Base-by-base conservation (phyloP, 2,888 invertebrate genomes). In the Epicampocera succincta region DNA sequence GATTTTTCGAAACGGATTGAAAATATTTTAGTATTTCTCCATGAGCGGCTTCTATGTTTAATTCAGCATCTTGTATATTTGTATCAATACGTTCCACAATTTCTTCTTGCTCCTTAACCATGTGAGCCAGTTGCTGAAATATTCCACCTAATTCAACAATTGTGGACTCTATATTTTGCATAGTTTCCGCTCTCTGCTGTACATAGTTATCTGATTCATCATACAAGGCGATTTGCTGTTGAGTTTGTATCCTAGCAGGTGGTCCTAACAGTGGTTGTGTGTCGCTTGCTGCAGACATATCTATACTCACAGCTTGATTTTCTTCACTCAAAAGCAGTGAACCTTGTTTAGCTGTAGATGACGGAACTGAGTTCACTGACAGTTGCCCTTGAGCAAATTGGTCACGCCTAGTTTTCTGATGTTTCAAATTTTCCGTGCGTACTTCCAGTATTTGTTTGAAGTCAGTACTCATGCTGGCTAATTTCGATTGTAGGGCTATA, bases 101-200 rank as follows among this genome's bases (percentile, higher is more conserved):
- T 92, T 99, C 99, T 90, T 99, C 99, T 91, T 91, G 91, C 74
- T 91, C 91, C 50, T 91, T 91, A 15, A 99, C 99, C 98, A 99
- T 98, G 88, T 96, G 96, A 4, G 97, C 97, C 85, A 98, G 90
- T 91, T 99, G 98, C 88, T 97, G 97, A 91, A 99, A 99, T 89
- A 99, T 99, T 12, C 97, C 97, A n/a, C 99, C 99, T 58, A 99
- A 92, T 91, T 99, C 99, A 13, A 99, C 98, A 87, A 99, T 99
- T 17, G 99, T 99, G 65, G 97, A 97, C 92, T 99, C 99, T 88
- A 99, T 99, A 90, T 97, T 98, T 91, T 99, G 98, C 99, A 99
- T 99, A 0, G 99, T 98, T 90, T 98, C 98, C 46, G 98, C 98
- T 87, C 99, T 93, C 87, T 95, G 96, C 87, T 97, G 96, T 48